Base-by-base conservation (phyloP, 2,113 vertebrate species). In the Thymallus thymallus region DNA sequence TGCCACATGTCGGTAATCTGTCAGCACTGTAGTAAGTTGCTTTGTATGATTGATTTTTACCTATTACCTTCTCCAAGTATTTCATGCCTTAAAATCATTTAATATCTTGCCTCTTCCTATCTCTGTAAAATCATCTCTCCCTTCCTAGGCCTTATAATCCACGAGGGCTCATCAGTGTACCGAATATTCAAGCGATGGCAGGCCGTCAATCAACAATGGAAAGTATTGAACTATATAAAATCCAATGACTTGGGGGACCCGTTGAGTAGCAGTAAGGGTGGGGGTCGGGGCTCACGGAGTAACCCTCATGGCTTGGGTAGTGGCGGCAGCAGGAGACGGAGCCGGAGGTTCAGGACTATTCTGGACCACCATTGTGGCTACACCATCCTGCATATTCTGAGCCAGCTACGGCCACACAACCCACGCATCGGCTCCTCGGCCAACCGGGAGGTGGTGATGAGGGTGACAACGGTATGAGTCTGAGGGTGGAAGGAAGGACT, bases 121-220 rank as follows among this genome's bases (percentile, higher is more conserved):
- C 69, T 67, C 46, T 55, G 0, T 75, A 16, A 18, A 26, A 60
- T 16, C 29, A 24, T 29, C 23, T 60, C 64, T 70, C 76, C 22
- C 68, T 76, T 23, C 66, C 46, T 78, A 91, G 96, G 96, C 73
- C 94, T 97, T 77, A 97, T 97, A 76, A 95, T 97, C 88, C 96
- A 97, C 0, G 96, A 97, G 89, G 96, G 96, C 69, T 96, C 96
- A 0, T 96, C 96, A 0, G 96, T 97, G 70, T 97, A 97, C 85
- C 93, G 96, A 64, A 97, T 97, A 87, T 97, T 97, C 80, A 97
- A 97, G 82, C 93, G 96, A 75, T 97, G 96, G 96, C 96, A 97
- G 87, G 96, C 96, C 24, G 96, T 97, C 78, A 97, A 97, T 87
- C 96, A 97, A 85, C 96, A 96, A 78, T 97, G 96, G 96, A 97